Base-by-base conservation (phyloP, 2,888 invertebrate species). In the Yponomeuta evonymella region DNA sequence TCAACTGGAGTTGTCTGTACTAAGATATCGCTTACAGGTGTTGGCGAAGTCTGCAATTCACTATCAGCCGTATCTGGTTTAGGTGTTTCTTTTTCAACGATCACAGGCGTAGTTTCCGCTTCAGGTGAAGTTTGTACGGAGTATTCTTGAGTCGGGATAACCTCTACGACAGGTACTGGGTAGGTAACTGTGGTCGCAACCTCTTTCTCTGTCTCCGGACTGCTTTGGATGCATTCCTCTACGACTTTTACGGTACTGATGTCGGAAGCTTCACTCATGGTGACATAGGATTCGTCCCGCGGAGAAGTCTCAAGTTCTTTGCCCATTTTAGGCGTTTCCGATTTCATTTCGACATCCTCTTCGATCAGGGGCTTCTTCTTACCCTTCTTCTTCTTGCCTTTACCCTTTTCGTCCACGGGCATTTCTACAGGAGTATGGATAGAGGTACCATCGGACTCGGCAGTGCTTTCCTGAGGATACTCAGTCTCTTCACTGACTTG, bases 1-100 rank as follows among this genome's bases (percentile, higher is more conserved):
- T 91, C 83, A 2, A 87, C 80, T 9, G 94, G 94, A 15, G 93
- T 90, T 5, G 96, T 96, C 88, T 96, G 96, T 70, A 94, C 89
- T 63, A 92, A 86, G 36, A 82, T 87, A 78, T 94, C 94, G 71
- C 83, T 88, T 0, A 89, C 78, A 69, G 84, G 82, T 73, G 90
- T 91, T 12, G 93, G 93, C 36, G 93, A 92, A 9, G 94, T 94
- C 81, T 94, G 94, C 58, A 92, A 82, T 73, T 91, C 89, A 75
- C 83, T 83, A 65, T 89, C 87, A 69, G 82, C 78, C 33, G 86
- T 85, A 74, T 87, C 87, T 58, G 85, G 84, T 74, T 82, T 83
- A 33, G 77, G 69, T 48, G 78, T 72, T 71, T 84, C 79, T 74
- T 81, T 75, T 30, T 79, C 75, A 58, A 58, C 5, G 36, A 43